Conservation (phyloP, 2,888 invertebrate genomes). For the Xylota sylvarum region DNA sequence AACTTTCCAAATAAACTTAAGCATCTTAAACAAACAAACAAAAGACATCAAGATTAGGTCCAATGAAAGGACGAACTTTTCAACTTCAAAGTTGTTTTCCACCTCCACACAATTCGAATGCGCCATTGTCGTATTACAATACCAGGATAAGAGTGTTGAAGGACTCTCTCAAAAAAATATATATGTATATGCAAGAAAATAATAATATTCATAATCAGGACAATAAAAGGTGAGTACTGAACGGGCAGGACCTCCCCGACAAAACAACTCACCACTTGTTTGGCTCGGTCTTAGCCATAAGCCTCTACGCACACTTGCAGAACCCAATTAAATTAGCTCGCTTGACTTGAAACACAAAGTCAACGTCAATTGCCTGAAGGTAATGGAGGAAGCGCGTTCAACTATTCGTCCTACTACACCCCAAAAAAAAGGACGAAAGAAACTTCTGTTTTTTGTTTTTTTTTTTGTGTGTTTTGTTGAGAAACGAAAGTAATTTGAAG, state of each 20-base stretch:
- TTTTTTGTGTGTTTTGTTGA: not conserved
- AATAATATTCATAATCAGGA: slow-evolving; percentile 66
- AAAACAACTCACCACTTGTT: slow-evolving; percentile 17
- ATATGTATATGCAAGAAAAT: no score
- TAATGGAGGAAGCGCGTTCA: slow-evolving; percentile 53
- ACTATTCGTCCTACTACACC: slow-evolving; percentile 19
- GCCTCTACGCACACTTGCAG: slow-evolving; percentile 15
- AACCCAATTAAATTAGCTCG: slow-evolving; percentile 68
- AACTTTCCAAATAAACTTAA: slow-evolving; percentile 68
- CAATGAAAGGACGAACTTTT: slow-evolving; percentile 68
- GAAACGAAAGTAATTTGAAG: slow-evolving; percentile 50
- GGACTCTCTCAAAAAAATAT: slow-evolving; percentile 18
- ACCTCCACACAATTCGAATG: slow-evolving; percentile 21
- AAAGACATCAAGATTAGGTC: slow-evolving; percentile 66
- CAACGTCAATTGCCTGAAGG: slow-evolving; percentile 63
- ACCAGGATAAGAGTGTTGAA: slow-evolving; percentile 46
- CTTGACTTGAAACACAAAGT: slow-evolving; percentile 52
- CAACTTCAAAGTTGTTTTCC: slow-evolving; percentile 52
- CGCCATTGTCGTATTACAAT: slow-evolving; percentile 48
- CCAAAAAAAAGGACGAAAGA: slow-evolving; percentile 5
- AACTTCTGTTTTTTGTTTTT: slow-evolving; percentile 1
- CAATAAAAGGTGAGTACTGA: slow-evolving; percentile 33
- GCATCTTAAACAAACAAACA: slow-evolving; percentile 62
- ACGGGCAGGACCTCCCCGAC: not conserved
- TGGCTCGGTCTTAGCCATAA: slow-evolving; percentile 19